Conservation (phyloP, 2,888 invertebrate genomes). For the Drosophila conformis region DNA sequence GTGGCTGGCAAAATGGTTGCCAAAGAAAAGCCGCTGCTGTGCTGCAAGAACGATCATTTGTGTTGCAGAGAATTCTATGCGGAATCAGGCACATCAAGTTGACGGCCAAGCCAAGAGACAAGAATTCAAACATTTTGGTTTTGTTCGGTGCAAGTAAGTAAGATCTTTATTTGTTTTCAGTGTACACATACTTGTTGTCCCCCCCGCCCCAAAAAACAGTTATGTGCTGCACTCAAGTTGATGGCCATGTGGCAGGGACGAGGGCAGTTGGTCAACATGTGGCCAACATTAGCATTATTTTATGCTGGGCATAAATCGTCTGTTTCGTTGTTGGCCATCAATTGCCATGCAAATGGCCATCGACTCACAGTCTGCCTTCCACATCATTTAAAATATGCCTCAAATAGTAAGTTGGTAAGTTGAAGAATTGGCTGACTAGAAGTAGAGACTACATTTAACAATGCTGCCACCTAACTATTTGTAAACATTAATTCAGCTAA, state of each 20-base stretch:
- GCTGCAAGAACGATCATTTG: not conserved
- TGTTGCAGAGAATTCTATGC: constrained; percentile 1
- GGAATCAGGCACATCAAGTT: not conserved
- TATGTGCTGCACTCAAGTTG: constrained; percentile 40
- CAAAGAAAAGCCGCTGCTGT: constrained; percentile 4
- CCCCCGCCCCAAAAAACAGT: constrained; percentile 49
- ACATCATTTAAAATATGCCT: not conserved
- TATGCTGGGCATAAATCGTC: constrained; percentile 71
- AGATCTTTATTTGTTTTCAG: constrained; percentile 50
- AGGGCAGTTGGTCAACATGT: constrained; percentile 51
- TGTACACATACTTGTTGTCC: constrained; percentile 35
- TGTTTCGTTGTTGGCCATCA: constrained; percentile 45
- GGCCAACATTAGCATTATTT: constrained; percentile 55
- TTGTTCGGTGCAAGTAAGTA: constrained; percentile 35
- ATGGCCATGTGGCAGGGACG: constrained; percentile 17
- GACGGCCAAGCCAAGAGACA: not conserved
- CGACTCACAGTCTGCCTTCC: constrained; percentile 9
- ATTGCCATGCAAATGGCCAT: constrained; percentile 28
- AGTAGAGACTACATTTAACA: not conserved
- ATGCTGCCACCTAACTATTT: constrained; percentile 6
- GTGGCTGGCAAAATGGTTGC: constrained; percentile 21
- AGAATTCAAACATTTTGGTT: constrained; percentile 5
- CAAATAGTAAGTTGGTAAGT: constrained; percentile 5
- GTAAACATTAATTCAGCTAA: constrained; percentile 13
- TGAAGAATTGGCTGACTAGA: constrained; percentile 16